Percentiles rank a stretch among this genome's conserved stretches.
Conservation (phyloP, 2,888 invertebrate genomes). For the Poecilobothrus nobilitatus region DNA sequence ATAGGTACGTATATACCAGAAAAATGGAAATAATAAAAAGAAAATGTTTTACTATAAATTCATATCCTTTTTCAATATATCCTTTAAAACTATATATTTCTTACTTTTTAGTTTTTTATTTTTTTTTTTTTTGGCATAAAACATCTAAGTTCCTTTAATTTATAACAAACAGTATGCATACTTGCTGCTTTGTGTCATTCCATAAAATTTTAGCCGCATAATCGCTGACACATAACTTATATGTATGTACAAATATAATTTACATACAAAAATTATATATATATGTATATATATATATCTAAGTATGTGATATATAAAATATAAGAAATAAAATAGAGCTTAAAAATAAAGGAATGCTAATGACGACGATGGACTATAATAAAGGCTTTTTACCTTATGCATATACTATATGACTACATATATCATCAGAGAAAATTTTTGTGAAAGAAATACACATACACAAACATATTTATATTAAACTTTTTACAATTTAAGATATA, state of each 20-base stretch:
- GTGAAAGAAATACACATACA: too few species aligned
- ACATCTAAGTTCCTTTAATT: background rate
- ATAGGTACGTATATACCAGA: too few species aligned
- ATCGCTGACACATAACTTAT: background rate
- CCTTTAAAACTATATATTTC: background rate
- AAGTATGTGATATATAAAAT: background rate
- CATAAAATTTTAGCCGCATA: constrained; percentile 1
- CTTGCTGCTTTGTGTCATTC: background rate
- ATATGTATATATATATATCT: background rate
- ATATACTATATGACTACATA: background rate
- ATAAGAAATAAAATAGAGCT: background rate
- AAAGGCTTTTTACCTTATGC: background rate
- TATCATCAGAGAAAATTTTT: too few species aligned
- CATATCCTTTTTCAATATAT: too few species aligned
- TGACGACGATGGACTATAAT: background rate
- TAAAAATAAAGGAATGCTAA: background rate
- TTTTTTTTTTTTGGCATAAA: background rate
- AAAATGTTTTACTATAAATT: too few species aligned
- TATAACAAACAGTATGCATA: background rate
- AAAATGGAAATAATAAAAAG: too few species aligned
- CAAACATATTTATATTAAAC: background rate
- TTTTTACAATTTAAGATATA: background rate
- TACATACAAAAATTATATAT: background rate
- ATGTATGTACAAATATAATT: background rate
- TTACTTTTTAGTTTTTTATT: background rate